Percentiles rank a stretch among this genome's conserved stretches.
Evolutionary conservation across 2,113 vertebrate species (phyloP).

Genomic region (Campylomormyrus numenius): DNA sequence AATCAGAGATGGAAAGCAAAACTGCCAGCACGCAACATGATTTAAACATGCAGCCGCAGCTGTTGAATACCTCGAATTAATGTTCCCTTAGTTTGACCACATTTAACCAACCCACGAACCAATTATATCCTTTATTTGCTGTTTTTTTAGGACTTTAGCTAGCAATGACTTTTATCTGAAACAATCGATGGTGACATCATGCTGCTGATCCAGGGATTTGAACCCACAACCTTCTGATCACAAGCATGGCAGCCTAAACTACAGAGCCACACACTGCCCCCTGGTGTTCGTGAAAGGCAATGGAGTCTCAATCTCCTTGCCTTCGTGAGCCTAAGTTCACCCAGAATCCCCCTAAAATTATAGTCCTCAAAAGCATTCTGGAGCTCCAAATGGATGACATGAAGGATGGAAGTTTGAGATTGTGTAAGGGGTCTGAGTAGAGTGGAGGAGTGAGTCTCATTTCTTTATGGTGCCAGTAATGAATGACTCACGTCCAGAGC

Average conservation of each 20-base stretch:
- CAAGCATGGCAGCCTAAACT: not conserved
- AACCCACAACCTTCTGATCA: not conserved
- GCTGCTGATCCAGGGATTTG: not conserved
- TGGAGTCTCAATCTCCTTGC: not conserved
- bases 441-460: not conserved
- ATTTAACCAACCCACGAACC: not conserved
- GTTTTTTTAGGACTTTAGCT: not conserved
- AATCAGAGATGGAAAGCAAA: not conserved
- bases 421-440: not conserved
- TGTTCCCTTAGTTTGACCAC: not conserved
- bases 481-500: not conserved
- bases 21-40: not conserved
- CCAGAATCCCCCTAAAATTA: not conserved
- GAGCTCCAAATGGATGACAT: not conserved
- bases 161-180: not conserved
- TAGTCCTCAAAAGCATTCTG: not conserved
- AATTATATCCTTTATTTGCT: not conserved
- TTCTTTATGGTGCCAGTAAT: not conserved
- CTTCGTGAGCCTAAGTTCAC: not conserved
- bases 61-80: not conserved
- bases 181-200: not conserved
- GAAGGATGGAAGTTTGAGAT: not conserved
- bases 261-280: not conserved
- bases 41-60: not conserved
- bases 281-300: not conserved